Base-by-base conservation (phyloP, 2,888 invertebrate genomes). In the Apantesis nais region DNA sequence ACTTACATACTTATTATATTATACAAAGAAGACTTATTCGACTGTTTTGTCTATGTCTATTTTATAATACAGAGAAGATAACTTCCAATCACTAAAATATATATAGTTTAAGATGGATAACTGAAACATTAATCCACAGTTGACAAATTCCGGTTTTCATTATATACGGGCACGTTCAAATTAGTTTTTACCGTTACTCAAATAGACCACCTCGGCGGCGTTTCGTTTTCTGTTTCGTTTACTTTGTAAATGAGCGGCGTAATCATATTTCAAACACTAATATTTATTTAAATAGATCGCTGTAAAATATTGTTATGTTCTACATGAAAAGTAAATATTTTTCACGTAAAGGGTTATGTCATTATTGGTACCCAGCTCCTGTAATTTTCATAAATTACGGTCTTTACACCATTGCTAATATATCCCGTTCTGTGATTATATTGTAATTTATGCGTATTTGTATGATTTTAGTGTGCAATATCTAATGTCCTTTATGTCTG, bases 191-290 rank as follows among this genome's bases (percentile, higher is more conserved):
- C 60, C 62, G 68, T 62, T 65, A 67, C 63, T 67, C 64, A 71
- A 71, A 71, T 61, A 71, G 48, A 61, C 58, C 71, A 60, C 67
- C 39, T 60, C 29, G 22, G 67, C 64, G 52, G 34, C 52, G 34
- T 65, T 31, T 44, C 25, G 62, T 72, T 72, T 68, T 64, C 16
- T 11, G 73, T 64, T 41, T 60, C 67, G 70, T 62, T 73, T 67
- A 67, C 41, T 73, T 22, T 41, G 60, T 60, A 70, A 73, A 73
- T 73, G 69, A 73, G 55, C 61, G 52, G 52, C 52, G 37, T 63
- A 58, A 69, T 69, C 64, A 69, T 60, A 61, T 69, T 69, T 68
- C 39, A 68, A 69, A 60, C 34, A 60, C 29, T 60, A 48, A 60
- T 19, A 25, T 68, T 68, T 63, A 41, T 63, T 41, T 31, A 11